These are phyloP conservation scores for Busseola fusca DNA, from an alignment of 2,888 invertebrate genomes.

Conservation along the genomic window DNA sequence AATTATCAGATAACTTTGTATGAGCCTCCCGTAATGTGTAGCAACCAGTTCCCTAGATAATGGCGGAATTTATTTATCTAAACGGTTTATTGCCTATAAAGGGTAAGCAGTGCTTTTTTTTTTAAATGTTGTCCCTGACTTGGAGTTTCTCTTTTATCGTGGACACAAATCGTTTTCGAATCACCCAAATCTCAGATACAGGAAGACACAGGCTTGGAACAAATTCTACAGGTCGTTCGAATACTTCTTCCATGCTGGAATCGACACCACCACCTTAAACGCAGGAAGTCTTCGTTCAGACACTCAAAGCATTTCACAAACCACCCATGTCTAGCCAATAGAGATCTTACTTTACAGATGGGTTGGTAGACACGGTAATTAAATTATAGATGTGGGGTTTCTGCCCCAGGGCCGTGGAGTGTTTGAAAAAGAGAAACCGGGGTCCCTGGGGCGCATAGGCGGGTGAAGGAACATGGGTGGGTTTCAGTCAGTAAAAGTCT, in stretches of 20 bases:
- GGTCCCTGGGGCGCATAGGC: too few relatives aligned
- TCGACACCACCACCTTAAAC: background rate
- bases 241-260: background rate
- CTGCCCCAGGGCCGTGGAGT: too few relatives aligned
- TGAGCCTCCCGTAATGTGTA: slow-evolving; percentile 44
- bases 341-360: background rate
- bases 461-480: too few relatives aligned
- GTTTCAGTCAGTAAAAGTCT: too few relatives aligned
- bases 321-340: too few relatives aligned
- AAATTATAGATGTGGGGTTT: background rate
- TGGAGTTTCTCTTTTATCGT: background rate
- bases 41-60: slow-evolving; percentile 42
- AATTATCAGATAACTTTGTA: slow-evolving; percentile 60
- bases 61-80: slow-evolving; percentile 46
- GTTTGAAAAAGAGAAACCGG: too few relatives aligned
- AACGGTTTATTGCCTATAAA: slow-evolving; percentile 30
- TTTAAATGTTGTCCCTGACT: background rate
- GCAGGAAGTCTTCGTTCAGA: background rate
- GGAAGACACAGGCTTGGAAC: background rate
- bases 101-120: slow-evolving; percentile 1
- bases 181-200: background rate
- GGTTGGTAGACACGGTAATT: background rate
- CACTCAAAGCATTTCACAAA: background rate
- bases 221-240: background rate
- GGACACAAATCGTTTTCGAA: slow-evolving; percentile 6